A percentile compares a stretch with the other conserved stretches of the same genome.
These are phyloP conservation scores for Hartigia nigra DNA, from an alignment of 2,888 invertebrate species.

Conservation along the genomic window DNA sequence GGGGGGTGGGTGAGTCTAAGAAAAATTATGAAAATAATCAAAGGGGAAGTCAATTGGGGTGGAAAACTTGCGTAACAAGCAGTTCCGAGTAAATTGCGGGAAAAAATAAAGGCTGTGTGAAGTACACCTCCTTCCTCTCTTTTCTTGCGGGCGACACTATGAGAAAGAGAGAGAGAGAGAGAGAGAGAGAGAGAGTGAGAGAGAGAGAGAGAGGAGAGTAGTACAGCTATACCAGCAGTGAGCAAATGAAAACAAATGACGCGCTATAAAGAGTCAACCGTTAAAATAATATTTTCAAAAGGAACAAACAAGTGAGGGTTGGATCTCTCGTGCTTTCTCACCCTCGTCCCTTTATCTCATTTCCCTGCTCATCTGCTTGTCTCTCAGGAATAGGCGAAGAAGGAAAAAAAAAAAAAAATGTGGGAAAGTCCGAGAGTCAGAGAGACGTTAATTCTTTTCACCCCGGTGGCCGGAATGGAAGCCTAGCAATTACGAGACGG, in stretches of 20 bases:
- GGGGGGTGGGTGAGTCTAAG: conserved; percentile 25
- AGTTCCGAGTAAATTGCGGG: conserved; percentile 56
- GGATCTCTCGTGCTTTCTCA: not conserved
- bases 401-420: conserved; percentile 4
- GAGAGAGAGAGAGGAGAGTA: not conserved
- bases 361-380: not conserved
- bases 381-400: not conserved
- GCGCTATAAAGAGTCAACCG: conserved; percentile 40
- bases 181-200: conserved; percentile 14
- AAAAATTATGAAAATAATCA: conserved; percentile 63
- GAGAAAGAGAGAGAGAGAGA: conserved; percentile 12
- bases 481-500: not conserved
- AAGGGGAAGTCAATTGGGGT: conserved; percentile 57
- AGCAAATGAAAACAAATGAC: conserved; percentile 53
- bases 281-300: conserved; percentile 36
- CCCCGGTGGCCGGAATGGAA: conserved; percentile 13
- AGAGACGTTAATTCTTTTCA: conserved; percentile 26
- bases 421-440: conserved; percentile 9
- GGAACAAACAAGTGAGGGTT: conserved; percentile 3
- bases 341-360: not conserved
- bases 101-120: conserved; percentile 39
- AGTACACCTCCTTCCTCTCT: not conserved
- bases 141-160: conserved; percentile 14
- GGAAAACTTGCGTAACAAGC: conserved; percentile 62
- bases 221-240: conserved; percentile 18